Evolutionary conservation across 2,113 vertebrate genomes (phyloP).

Genomic region (Python bivittatus): DNA sequence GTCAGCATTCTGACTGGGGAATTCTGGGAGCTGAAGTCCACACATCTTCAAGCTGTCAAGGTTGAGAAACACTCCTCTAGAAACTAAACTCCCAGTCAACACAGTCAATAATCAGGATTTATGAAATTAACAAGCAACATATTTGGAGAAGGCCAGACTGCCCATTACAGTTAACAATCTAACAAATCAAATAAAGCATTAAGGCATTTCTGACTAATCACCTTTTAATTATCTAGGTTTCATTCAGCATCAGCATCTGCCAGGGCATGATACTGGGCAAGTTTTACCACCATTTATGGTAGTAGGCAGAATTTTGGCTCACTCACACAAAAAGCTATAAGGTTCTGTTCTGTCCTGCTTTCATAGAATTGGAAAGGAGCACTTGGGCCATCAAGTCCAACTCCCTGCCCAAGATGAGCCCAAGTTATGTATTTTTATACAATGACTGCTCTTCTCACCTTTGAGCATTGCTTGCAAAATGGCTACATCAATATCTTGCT

Average conservation of each 20-base stretch:
- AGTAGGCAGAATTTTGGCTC: neutral
- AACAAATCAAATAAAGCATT: constrained; percentile 1
- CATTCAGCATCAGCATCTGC: neutral
- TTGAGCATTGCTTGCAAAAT: constrained; percentile 94
- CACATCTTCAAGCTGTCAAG: too few species aligned
- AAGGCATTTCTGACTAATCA: neutral
- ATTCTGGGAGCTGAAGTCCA: too few species aligned
- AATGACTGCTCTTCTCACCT: constrained; percentile 70
- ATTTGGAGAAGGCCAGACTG: neutral
- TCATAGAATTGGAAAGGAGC: neutral
- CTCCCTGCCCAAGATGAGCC: neutral
- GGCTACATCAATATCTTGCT: constrained; percentile 88
- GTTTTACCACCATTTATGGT: neutral
- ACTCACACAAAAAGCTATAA: neutral
- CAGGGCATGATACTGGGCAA: neutral
- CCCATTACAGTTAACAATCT: neutral
- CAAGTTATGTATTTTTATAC: neutral
- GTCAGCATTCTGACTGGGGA: too few species aligned
- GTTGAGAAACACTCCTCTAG: neutral
- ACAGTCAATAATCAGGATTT: neutral
- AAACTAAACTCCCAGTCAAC: neutral
- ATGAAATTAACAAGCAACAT: neutral
- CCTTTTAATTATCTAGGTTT: neutral
- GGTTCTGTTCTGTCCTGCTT: neutral
- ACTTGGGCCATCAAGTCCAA: neutral